phyloP scores from a whole-genome alignment of 2,888 invertebrate species.

The Cabera pusaria region DNA sequence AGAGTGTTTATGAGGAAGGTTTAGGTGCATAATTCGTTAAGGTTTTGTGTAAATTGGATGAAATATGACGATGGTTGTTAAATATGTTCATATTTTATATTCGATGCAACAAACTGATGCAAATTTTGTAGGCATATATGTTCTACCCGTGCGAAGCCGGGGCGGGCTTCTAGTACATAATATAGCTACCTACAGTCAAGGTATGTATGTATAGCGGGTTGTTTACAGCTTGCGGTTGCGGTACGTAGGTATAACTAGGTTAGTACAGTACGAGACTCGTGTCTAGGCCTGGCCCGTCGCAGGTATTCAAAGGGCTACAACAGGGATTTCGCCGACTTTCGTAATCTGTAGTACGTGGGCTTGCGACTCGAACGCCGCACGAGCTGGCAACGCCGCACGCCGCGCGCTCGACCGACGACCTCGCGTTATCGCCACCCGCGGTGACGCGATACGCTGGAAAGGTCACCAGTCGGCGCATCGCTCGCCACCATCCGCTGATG shows the following conservation, averaged over 20 bases:
- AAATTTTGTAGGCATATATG: too few relatives aligned
- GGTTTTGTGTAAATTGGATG: too few relatives aligned
- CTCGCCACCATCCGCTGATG: constrained; percentile 61
- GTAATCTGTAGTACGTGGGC: constrained; percentile 62
- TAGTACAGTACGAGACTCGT: constrained; percentile 38
- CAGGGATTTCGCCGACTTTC: constrained; percentile 65
- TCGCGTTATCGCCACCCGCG: constrained; percentile 74
- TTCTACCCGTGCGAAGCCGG: too few relatives aligned
- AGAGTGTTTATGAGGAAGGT: too few relatives aligned
- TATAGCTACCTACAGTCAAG: too few relatives aligned
- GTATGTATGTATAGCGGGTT: constrained; percentile 4
- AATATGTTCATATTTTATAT: too few relatives aligned
- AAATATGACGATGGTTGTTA: too few relatives aligned
- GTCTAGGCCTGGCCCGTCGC: constrained; percentile 47
- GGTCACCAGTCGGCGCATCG: constrained; percentile 67
- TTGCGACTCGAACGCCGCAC: constrained; percentile 51
- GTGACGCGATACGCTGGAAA: constrained; percentile 71
- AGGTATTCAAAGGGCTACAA: constrained; percentile 54
- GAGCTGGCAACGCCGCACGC: constrained; percentile 78
- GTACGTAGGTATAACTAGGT: constrained; percentile 33
- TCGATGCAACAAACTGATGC: too few relatives aligned
- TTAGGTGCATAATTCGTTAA: too few relatives aligned
- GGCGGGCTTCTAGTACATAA: too few relatives aligned
- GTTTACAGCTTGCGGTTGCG: constrained; percentile 12
- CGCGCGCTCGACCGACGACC: constrained; percentile 75